Base-by-base conservation (phyloP, 2,888 invertebrate species). In the Synergus umbraculus region DNA sequence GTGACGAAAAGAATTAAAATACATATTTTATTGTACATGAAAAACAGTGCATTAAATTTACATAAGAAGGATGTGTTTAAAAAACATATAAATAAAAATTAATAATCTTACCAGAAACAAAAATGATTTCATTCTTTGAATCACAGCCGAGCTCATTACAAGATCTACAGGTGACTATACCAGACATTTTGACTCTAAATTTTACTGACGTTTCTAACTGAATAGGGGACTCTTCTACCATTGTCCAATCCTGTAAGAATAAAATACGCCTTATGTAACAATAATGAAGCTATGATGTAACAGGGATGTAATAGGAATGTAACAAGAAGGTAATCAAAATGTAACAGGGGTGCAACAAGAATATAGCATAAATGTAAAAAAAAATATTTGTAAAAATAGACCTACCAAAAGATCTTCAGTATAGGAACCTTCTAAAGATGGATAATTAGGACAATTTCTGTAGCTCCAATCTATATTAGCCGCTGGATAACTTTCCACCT, bases 381-480 rank as follows among this genome's bases (percentile, higher is more conserved):
- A 49, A 64, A 43, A 18, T 66, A 37, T 66, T 37, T 29, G 5
- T 63, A 1, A 78, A 37, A 37, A 37, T 37, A 37, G 5, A 79
- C 80, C 76, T 41, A 86, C 86, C 78, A 80, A 65, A 8, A 85
- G 46, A 76, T 85, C 54, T 13, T 81, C 65, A 41, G 15, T 60
- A 58, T 81, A 80, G 7, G 84, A 85, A 43, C 83, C 82, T 0
- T 79, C 76, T 5, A 66, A 63, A 0, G 92, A 92, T 1, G 89
- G 89, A 78, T 91, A 88, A 79, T 90, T 84, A 54, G 90, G 91
- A 83, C 94, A 94, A 4, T 92, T 91, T 37, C 91, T 89, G 83
- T 93, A 94, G 10, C 84, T 89, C 95, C 95, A 96, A 5, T 91
- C 89, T 8, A 96, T 92, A 0, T 90, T 86, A 0, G 96, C 94